phyloP scores from a whole-genome alignment of 2,797 vertebrate genomes.

The Parotocinclus haroldoi region DNA sequence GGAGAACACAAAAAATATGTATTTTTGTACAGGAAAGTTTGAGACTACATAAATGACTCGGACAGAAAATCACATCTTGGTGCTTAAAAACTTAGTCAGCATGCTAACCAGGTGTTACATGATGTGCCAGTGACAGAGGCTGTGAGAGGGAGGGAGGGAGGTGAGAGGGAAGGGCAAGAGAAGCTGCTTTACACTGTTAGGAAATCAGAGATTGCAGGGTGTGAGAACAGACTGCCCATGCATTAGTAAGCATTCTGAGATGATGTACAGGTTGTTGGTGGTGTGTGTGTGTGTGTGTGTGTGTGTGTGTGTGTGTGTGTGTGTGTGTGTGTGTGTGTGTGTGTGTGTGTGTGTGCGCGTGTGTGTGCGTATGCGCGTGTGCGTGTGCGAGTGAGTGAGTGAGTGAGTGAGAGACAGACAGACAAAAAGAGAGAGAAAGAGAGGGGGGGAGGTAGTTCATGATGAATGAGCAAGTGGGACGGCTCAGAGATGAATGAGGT shows the following conservation, averaged over 20 bases:
- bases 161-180: background rate
- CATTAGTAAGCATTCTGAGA: background rate
- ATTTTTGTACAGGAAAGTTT: slow-evolving; percentile 12
- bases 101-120: background rate
- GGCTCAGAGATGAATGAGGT: slow-evolving; percentile 48
- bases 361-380: no score
- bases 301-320: no score
- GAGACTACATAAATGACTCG: slow-evolving; percentile 19
- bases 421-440: no score
- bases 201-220: background rate
- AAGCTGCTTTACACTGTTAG: slow-evolving; percentile 1
- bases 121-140: background rate
- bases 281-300: slow-evolving; percentile 11
- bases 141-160: background rate
- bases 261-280: slow-evolving; percentile 4
- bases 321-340: no score
- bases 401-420: no score
- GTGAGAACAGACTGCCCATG: background rate
- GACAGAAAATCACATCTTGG: background rate
- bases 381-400: no score
- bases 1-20: slow-evolving; percentile 1
- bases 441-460: slow-evolving; percentile 3
- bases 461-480: slow-evolving; percentile 41
- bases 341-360: no score
- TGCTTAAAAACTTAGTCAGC: slow-evolving; percentile 4